Evolutionary conservation across 2,797 vertebrate species (phyloP).

Genomic region (Poeciliopsis gracilis): DNA sequence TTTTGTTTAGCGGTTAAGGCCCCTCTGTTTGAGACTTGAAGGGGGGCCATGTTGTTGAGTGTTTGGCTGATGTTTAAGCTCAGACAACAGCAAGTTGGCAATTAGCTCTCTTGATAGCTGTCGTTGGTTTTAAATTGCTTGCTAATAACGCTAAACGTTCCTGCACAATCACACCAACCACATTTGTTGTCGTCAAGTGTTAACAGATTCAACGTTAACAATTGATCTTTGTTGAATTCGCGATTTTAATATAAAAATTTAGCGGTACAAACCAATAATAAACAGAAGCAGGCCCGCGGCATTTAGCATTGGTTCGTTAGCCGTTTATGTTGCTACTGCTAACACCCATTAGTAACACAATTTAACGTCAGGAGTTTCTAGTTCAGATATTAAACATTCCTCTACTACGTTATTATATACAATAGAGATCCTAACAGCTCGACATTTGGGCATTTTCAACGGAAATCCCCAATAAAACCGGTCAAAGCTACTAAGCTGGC

Average conservation of each 20-base stretch:
- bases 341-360: neutral
- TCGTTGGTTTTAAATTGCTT: neutral
- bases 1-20: slow-evolving; percentile 84
- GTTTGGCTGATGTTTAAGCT: slow-evolving; percentile 72
- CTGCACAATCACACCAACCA: fast-evolving
- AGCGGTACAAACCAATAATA: slow-evolving; percentile 59
- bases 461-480: neutral
- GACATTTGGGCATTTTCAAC: neutral
- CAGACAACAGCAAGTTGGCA: slow-evolving; percentile 62
- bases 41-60: slow-evolving; percentile 84
- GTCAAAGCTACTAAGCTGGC: slow-evolving; percentile 25
- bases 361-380: neutral
- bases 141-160: neutral
- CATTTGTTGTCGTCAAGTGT: fast-evolving
- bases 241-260: slow-evolving; percentile 42
- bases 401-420: neutral
- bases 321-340: slow-evolving; percentile 41
- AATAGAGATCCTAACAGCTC: neutral
- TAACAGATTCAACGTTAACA: fast-evolving
- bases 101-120: slow-evolving; percentile 46
- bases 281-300: slow-evolving; percentile 66
- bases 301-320: slow-evolving; percentile 54
- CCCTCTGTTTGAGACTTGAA: slow-evolving; percentile 80
- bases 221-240: neutral
- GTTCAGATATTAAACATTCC: neutral